These are phyloP conservation scores for Heteractis magnifica DNA, from an alignment of 92 coral and sea anemone genomes.

Conservation along the genomic window DNA sequence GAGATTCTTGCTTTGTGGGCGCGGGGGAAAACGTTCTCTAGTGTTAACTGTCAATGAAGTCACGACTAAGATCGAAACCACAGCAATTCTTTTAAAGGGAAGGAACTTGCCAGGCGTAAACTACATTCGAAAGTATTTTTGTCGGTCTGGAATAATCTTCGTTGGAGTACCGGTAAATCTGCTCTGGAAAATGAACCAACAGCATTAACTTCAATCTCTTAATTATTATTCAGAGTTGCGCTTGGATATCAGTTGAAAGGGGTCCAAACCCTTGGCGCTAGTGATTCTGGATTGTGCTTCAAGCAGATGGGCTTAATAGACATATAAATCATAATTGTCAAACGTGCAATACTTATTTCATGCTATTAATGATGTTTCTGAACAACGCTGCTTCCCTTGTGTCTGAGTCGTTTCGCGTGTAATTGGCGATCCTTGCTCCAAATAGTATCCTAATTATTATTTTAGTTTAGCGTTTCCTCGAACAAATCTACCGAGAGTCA, in stretches of 20 bases:
- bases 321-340: background rate
- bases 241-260: background rate
- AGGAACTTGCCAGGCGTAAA: background rate
- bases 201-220: background rate
- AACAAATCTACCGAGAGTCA: constrained; percentile 1
- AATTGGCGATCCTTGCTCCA: background rate
- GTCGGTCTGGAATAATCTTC: background rate
- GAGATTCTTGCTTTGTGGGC: background rate
- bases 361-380: background rate
- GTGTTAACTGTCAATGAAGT: background rate
- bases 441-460: background rate
- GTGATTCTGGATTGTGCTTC: background rate
- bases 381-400: background rate
- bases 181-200: background rate
- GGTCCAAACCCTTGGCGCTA: background rate
- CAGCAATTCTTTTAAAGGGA: background rate
- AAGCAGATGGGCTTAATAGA: background rate
- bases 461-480: background rate
- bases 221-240: background rate
- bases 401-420: background rate
- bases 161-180: background rate
- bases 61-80: background rate
- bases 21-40: background rate
- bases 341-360: background rate
- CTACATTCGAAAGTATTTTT: background rate